Percentiles rank a stretch among this genome's conserved stretches.
These are phyloP conservation scores for Lepilemur ruficaudatus DNA, from an alignment of 2,797 vertebrate genomes.

Conservation along the genomic window DNA sequence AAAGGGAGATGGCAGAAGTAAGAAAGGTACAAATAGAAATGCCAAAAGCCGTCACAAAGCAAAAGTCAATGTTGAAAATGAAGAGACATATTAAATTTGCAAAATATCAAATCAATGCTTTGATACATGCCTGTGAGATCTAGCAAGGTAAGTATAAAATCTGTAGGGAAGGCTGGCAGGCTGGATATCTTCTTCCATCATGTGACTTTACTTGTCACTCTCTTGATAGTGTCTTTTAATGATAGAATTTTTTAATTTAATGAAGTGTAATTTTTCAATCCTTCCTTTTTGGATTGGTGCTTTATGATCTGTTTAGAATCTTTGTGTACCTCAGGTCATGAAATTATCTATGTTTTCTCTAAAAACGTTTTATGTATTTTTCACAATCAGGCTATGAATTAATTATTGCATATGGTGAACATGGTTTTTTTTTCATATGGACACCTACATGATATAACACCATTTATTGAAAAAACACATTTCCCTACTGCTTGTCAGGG, in stretches of 20 bases:
- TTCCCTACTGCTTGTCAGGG: background rate
- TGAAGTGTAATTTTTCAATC: background rate
- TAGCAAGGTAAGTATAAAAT: background rate
- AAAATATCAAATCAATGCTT: background rate
- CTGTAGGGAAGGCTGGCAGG: background rate
- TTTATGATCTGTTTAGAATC: background rate
- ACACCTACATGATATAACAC: background rate
- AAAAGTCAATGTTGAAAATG: background rate
- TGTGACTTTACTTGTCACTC: background rate
- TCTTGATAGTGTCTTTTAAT: background rate
- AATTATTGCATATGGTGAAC: background rate
- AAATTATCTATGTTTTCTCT: background rate
- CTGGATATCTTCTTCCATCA: background rate
- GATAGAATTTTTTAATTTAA: background rate
- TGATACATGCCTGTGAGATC: too few species aligned
- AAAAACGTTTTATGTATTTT: background rate
- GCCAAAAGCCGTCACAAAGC: background rate
- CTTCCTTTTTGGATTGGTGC: background rate
- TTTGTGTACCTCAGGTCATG: background rate
- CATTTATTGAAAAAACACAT: background rate
- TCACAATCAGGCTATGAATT: background rate
- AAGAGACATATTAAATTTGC: background rate
- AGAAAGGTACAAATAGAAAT: background rate
- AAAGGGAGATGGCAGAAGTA: background rate
- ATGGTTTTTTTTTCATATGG: background rate